Percentiles rank a stretch among this genome's conserved stretches.
phyloP scores from a whole-genome alignment of 2,797 vertebrate species.

The Triplophysa yarkandensis region DNA sequence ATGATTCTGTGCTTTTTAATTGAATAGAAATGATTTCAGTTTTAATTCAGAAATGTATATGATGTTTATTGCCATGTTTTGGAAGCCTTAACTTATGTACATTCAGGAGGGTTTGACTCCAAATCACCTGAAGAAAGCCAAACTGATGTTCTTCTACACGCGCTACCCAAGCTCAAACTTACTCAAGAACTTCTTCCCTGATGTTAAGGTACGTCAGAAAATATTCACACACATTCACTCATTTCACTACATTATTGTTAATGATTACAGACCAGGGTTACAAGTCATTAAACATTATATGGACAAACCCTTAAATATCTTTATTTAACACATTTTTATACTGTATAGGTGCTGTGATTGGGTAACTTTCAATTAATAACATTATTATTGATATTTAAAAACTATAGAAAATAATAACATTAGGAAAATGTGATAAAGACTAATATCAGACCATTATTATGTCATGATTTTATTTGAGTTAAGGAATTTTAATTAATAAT shows the following conservation, averaged over 20 bases:
- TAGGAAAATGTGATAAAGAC: no score
- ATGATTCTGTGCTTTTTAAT: background rate
- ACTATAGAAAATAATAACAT: no score
- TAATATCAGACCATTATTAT: no score
- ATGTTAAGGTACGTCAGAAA: slow-evolving; percentile 86
- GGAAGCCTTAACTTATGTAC: slow-evolving; percentile 62
- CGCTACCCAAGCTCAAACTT: slow-evolving; percentile 93
- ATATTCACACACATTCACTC: background rate
- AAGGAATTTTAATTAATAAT: background rate
- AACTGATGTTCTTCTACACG: slow-evolving; percentile 98
- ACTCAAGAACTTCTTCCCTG: slow-evolving; percentile 91
- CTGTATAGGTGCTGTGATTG: no score
- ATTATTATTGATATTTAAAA: no score
- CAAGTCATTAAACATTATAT: no score
- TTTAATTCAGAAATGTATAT: background rate
- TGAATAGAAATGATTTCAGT: background rate
- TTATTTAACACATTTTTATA: no score
- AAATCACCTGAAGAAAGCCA: slow-evolving; percentile 94
- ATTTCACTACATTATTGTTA: background rate
- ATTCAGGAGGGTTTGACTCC: slow-evolving; percentile 94
- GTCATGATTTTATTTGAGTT: no score
- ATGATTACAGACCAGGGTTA: no score
- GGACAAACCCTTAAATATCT: no score
- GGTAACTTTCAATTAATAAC: no score
- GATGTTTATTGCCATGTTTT: background rate